These are phyloP conservation scores for Leucoraja erinaceus DNA, from an alignment of 2,113 vertebrate genomes.

Conservation along the genomic window DNA sequence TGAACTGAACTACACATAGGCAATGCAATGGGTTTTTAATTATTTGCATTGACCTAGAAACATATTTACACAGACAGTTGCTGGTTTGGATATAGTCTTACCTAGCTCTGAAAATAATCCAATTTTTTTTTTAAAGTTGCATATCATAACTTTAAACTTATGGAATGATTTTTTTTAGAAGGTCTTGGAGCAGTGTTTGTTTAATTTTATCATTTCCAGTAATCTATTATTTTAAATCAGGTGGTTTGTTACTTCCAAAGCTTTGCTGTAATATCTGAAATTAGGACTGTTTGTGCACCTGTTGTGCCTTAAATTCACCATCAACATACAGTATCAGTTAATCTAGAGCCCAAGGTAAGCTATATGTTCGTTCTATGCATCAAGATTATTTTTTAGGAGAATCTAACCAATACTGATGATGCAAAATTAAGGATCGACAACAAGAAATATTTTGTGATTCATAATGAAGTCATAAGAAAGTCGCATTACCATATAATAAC, in stretches of 20 bases:
- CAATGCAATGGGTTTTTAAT: neutral
- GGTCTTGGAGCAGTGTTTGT: neutral
- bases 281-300: neutral
- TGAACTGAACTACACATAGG: neutral
- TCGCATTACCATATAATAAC: too few relatives aligned
- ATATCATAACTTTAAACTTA: neutral
- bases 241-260: neutral
- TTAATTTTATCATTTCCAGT: neutral
- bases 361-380: neutral
- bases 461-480: neutral
- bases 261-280: neutral
- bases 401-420: neutral
- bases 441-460: neutral
- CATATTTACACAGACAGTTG: neutral
- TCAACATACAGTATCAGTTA: neutral
- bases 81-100: neutral
- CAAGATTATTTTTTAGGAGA: neutral
- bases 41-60: slow-evolving; percentile 21
- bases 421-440: neutral
- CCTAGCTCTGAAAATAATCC: neutral
- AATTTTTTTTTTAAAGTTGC: neutral
- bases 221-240: neutral
- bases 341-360: neutral
- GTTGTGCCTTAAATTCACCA: neutral
- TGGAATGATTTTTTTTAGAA: neutral